Base-by-base conservation (phyloP, 2,113 vertebrate species). In the Coracopsis vasa region DNA sequence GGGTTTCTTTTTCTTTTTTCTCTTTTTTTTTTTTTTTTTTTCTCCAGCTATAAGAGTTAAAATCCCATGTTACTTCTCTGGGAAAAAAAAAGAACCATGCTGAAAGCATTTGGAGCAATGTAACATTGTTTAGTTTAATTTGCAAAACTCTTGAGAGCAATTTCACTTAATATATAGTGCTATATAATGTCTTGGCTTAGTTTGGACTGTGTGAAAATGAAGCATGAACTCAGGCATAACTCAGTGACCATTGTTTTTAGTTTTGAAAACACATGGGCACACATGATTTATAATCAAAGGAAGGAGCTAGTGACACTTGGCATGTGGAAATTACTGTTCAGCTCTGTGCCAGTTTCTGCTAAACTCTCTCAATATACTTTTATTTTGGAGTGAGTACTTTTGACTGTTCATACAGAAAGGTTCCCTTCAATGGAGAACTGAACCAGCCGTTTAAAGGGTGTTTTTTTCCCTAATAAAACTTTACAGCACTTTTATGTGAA, bases 381-480 rank as follows among this genome's bases (percentile, higher is more conserved):
- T 64, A 53, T 66, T 50, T 83, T 37, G 44, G 47, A 47, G 18
- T 0, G 0, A 83, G 47, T 35, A 35, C 54, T 90, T 90, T 41
- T 50, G 70, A 47, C 48, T 88, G 42, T 62, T 93, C 39, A 60
- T 80, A 35, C 82, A 96, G 71, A 92, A 96, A 96, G 50, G 35
- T 54, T 86, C 58, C 60, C 90, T 93, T 92, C 72, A 94, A 80
- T 0, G 1, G 71, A 93, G 69, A 88, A 60, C 17, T 29, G 19
- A 90, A 37, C 71, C 84, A 89, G 78, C 51, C 5, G 21, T 93
- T 93, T 84, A 95, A 90, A 90, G 73, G 28, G 90, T 95, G 88
- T 11, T 83, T 96, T 88, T 95, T 94, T 60, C 94, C 90, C 80
- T 90, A 96, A 96, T 96, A 96, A 97, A 96, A 94, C 11, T 92